Conservation (phyloP, 1,140 invertebrate genomes). For the Schlechtendalia chinensis region DNA sequence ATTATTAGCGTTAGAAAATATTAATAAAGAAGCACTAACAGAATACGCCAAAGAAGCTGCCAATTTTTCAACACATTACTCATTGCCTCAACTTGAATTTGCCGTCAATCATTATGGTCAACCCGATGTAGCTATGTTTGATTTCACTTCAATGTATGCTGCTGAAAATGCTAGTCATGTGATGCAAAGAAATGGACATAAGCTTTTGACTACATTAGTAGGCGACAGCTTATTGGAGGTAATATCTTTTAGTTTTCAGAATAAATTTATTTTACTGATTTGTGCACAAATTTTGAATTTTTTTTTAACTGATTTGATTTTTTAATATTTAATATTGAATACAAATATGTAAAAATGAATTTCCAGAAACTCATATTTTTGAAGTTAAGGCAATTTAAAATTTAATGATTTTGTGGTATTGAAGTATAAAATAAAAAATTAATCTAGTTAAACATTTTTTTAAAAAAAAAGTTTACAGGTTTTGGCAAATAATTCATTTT, state of each 20-base stretch:
- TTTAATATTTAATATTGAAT: too few species aligned
- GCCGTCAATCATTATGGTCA: conserved; percentile 97
- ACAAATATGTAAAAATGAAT: too few species aligned
- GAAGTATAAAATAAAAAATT: too few species aligned
- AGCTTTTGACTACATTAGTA: conserved; percentile 83
- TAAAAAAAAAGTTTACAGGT: too few species aligned
- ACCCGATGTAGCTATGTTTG: conserved; percentile 98
- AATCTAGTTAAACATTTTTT: too few species aligned
- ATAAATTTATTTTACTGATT: too few species aligned
- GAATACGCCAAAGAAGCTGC: conserved; percentile 95
- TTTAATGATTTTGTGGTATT: too few species aligned
- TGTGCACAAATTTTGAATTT: too few species aligned
- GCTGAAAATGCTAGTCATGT: conserved; percentile 90
- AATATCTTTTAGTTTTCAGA: conserved; percentile 41
- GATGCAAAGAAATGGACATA: conserved; percentile 73
- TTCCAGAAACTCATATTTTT: too few species aligned
- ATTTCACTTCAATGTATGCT: conserved; percentile 98
- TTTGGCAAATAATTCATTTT: too few species aligned
- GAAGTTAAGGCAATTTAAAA: too few species aligned
- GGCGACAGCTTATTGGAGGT: conserved; percentile 94
- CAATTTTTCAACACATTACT: conserved; percentile 90
- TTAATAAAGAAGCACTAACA: conserved; percentile 83
- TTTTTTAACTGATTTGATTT: too few species aligned
- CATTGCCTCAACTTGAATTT: conserved; percentile 87
- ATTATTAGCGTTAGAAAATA: conserved; percentile 83